A percentile compares a stretch with the other conserved stretches of the same genome.
These are phyloP conservation scores for Lasioglossum lativentre DNA, from an alignment of 2,888 invertebrate species.

Conservation along the genomic window DNA sequence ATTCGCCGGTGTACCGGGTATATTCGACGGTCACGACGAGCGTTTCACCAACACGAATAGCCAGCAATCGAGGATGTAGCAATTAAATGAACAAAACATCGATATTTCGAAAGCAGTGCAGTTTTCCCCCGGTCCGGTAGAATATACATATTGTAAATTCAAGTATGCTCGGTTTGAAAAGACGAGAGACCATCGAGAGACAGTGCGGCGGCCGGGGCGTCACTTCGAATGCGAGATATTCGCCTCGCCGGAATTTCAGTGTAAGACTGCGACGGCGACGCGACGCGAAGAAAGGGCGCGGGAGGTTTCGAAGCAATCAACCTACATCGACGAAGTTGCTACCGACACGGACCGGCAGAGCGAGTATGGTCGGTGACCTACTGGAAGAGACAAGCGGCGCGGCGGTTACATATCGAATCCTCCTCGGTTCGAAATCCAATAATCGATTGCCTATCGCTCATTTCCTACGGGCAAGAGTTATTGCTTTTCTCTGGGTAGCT, in stretches of 20 bases:
- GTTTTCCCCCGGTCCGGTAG: not conserved
- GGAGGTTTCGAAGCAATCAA: constrained; percentile 54
- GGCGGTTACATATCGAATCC: constrained; percentile 62
- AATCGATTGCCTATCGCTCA: constrained; percentile 63
- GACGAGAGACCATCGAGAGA: not conserved
- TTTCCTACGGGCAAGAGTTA: constrained; percentile 62
- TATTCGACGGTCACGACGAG: not conserved
- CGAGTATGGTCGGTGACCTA: constrained; percentile 20
- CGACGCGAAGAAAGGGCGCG: constrained; percentile 3
- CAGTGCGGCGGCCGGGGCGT: not conserved
- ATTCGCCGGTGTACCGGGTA: not conserved
- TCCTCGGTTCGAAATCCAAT: constrained; percentile 63
- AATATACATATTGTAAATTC: not conserved
- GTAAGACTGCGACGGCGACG: not conserved
- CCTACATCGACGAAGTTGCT: constrained; percentile 51
- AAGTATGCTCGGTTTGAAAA: not conserved
- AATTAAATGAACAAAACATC: not conserved
- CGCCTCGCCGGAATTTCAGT: constrained; percentile 2
- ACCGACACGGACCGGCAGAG: constrained; percentile 2
- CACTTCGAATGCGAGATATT: constrained; percentile 2
- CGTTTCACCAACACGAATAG: not conserved
- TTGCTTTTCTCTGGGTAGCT: constrained; percentile 60
- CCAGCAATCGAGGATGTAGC: not conserved
- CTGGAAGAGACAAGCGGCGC: constrained; percentile 32
- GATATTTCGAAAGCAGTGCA: not conserved